A percentile compares a stretch with the other conserved stretches of the same genome.
Evolutionary conservation across 2,888 invertebrate genomes (phyloP).

Genomic region (Dasypolia templi): DNA sequence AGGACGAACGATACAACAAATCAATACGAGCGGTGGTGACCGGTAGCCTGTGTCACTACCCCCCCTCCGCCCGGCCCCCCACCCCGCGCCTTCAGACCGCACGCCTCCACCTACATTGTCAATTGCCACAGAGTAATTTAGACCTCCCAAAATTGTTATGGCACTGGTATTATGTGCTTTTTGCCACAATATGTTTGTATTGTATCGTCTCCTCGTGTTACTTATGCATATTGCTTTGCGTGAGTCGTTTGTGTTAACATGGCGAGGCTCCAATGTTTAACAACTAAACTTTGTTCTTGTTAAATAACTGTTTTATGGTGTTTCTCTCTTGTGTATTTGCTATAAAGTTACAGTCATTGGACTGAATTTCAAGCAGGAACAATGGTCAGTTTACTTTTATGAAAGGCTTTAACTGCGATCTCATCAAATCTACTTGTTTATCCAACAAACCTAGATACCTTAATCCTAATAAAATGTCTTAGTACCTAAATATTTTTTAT

Average conservation of each 20-base stretch:
- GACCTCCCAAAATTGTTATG: slow-evolving; percentile 78
- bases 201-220: slow-evolving; percentile 58
- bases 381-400: background rate
- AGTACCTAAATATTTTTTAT: too few species aligned
- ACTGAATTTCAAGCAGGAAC: background rate
- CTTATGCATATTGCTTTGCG: slow-evolving; percentile 58
- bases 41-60: slow-evolving; percentile 91
- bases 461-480: background rate
- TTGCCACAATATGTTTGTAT: slow-evolving; percentile 69
- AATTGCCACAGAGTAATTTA: slow-evolving; percentile 86
- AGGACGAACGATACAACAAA: slow-evolving; percentile 91
- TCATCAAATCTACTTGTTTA: background rate
- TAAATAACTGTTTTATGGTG: slow-evolving; percentile 18
- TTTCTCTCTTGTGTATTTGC: background rate
- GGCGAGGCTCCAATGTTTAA: slow-evolving; percentile 44
- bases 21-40: slow-evolving; percentile 91
- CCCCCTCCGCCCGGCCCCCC: slow-evolving; percentile 74
- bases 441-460: too few species aligned
- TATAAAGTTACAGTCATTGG: background rate
- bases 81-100: slow-evolving; percentile 82
- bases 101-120: slow-evolving; percentile 89
- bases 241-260: slow-evolving; percentile 59
- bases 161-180: slow-evolving; percentile 70
- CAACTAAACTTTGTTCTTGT: slow-evolving; percentile 44
- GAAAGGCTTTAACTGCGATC: background rate